phyloP scores from a whole-genome alignment of 2,888 invertebrate genomes.

The Drosophila formosana region DNA sequence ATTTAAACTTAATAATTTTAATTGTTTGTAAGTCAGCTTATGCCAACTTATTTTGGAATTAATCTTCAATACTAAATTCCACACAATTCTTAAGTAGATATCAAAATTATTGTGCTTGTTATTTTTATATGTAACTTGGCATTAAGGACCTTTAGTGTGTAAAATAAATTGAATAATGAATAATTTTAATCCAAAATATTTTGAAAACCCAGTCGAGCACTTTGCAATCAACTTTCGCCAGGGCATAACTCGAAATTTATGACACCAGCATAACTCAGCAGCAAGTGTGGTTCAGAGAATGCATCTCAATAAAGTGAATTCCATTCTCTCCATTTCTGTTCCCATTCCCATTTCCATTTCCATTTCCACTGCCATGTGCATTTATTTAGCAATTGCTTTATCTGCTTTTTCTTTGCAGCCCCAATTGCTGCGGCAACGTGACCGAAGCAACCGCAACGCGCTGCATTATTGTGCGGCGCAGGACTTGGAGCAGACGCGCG shows the following conservation, averaged over 20 bases:
- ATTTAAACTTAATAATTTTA: too few relatives aligned
- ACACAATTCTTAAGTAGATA: too few relatives aligned
- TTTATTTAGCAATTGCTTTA: neutral
- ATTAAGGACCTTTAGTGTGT: too few relatives aligned
- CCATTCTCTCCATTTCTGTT: neutral
- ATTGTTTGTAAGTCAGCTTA: too few relatives aligned
- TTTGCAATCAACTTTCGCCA: too few relatives aligned
- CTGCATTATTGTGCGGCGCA: conserved; percentile 95
- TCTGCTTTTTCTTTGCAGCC: conserved; percentile 85
- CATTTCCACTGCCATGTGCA: neutral
- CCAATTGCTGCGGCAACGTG: conserved; percentile 89
- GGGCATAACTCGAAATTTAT: neutral
- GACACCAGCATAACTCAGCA: conserved; percentile 10
- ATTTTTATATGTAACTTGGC: too few relatives aligned
- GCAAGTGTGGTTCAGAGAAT: neutral
- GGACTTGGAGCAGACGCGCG: conserved; percentile 74
- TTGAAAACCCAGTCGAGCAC: too few relatives aligned
- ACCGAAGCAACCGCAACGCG: conserved; percentile 93
- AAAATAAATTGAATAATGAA: too few relatives aligned
- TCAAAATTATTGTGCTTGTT: too few relatives aligned
- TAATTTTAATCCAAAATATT: too few relatives aligned
- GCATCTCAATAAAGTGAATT: conserved; percentile 19
- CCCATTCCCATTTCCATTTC: neutral
- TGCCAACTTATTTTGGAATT: too few relatives aligned
- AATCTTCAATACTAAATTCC: too few relatives aligned